Evolutionary conservation across 2,113 vertebrate genomes (phyloP), one percentile per base, ranked within the genome.

Genomic region (Saimiri boliviensis): DNA sequence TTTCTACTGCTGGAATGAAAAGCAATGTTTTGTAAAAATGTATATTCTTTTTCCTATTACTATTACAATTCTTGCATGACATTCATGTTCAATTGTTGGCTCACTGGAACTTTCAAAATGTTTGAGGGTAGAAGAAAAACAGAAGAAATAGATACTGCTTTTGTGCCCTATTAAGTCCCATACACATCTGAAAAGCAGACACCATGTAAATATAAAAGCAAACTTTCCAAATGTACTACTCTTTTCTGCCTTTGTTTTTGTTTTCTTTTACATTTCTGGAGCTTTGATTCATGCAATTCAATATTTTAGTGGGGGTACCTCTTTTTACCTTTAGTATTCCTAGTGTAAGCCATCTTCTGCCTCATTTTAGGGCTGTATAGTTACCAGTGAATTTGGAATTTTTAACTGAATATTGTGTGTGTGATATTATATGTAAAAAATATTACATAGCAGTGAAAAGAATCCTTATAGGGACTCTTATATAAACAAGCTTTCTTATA

Each of bases 11-110:
- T 93, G 97, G 88, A 97, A 98, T 83, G 63, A 96, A 95, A 68
- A 88, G 20, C 2, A 60, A 30, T 95, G 95, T 96, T 97, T 97
- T 96, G 87, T 52, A 95, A 98, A 97, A 97, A 95, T 94, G 97
- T 93, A 98, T 96, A 40, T 58, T 90, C 68, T 93, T 97, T 92
- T 97, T 95, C 89, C 91, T 96, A 95, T 93, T 96, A 58, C 94
- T 96, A 70, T 95, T 96, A 97, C 52, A 97, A 95, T 97, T 97
- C 77, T 96, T 97, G 87, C 87, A 93, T 83, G 96, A 88, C 93
- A 93, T 93, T 93, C 77, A 52, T 95, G 76, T 95, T 79, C 87
- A 81, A 56, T 92, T 93, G 85, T 89, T 96, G 97, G 95, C 95
- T 93, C 12, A 23, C 49, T 86, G 25, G 8, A 52, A 60, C 45